These are phyloP conservation scores for Serinus canaria DNA, from an alignment of 2,113 vertebrate species.

Conservation along the genomic window DNA sequence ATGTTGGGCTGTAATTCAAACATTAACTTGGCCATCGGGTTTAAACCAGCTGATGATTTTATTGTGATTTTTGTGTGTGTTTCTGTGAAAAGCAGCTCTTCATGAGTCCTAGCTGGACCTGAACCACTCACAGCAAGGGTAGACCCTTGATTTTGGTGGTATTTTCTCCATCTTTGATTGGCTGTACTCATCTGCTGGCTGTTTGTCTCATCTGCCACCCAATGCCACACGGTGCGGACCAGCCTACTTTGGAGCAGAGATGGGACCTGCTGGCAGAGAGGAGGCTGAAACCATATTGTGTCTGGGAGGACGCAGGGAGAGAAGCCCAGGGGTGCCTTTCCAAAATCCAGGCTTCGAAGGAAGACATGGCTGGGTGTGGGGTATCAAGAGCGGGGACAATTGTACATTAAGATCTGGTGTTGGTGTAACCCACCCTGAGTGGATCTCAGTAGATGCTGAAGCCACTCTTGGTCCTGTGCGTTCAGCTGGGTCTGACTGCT, in stretches of 20 bases:
- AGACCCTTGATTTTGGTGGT: background rate
- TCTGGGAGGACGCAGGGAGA: background rate
- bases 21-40: background rate
- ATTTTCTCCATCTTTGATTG: background rate
- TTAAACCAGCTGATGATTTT: background rate
- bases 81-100: background rate
- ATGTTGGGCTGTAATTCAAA: background rate
- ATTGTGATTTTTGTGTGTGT: conserved; percentile 26
- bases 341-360: background rate
- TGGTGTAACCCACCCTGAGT: background rate
- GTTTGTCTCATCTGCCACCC: background rate
- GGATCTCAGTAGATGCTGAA: background rate
- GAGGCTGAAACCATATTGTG: background rate
- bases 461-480: background rate
- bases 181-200: background rate
- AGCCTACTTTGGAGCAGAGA: background rate
- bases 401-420: background rate
- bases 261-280: background rate
- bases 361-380: background rate
- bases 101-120: background rate
- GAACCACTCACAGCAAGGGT: background rate
- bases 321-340: background rate
- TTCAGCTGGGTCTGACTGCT: background rate
- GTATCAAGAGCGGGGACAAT: background rate
- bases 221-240: fast-evolving